Evolutionary conservation across 2,888 invertebrate genomes (phyloP).

Genomic region (Pilophorus perplexus): DNA sequence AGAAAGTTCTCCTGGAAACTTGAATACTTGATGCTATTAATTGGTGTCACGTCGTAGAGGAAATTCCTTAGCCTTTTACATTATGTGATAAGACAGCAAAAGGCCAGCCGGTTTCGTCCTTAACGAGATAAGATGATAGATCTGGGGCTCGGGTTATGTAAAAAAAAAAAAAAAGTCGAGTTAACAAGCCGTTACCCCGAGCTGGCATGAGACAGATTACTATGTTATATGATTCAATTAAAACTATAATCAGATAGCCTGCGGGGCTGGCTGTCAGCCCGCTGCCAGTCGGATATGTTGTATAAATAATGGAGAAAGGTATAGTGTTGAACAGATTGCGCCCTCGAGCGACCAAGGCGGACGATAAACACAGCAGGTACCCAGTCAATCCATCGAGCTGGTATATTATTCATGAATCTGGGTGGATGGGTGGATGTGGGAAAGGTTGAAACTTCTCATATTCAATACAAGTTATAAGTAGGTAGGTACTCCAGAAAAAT

Average conservation of each 20-base stretch:
- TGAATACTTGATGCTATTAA: no score
- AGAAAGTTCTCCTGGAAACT: no score
- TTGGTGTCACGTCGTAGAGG: not conserved
- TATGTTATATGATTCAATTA: conserved; percentile 41
- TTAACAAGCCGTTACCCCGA: conserved; percentile 35
- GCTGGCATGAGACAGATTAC: conserved; percentile 36
- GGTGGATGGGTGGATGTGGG: no score
- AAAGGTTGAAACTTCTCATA: no score
- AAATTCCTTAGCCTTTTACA: not conserved
- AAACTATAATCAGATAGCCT: conserved; percentile 40
- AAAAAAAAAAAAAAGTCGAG: conserved; percentile 35
- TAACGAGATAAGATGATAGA: conserved; percentile 34
- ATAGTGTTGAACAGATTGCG: conserved; percentile 36
- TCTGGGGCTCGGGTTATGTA: conserved; percentile 21
- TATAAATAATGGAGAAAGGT: conserved; percentile 36
- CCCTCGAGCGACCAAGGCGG: conserved; percentile 19
- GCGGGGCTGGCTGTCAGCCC: conserved; percentile 32
- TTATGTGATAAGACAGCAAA: conserved; percentile 12
- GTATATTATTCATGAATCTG: conserved; percentile 14
- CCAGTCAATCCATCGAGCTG: conserved; percentile 17
- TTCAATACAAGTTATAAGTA: no score
- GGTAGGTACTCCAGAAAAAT: no score
- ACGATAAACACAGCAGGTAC: conserved; percentile 7
- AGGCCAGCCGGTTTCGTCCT: conserved; percentile 1
- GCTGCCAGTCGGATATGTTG: conserved; percentile 31